Base-by-base conservation (phyloP, 2,888 invertebrate species). In the Deilephila elpenor region DNA sequence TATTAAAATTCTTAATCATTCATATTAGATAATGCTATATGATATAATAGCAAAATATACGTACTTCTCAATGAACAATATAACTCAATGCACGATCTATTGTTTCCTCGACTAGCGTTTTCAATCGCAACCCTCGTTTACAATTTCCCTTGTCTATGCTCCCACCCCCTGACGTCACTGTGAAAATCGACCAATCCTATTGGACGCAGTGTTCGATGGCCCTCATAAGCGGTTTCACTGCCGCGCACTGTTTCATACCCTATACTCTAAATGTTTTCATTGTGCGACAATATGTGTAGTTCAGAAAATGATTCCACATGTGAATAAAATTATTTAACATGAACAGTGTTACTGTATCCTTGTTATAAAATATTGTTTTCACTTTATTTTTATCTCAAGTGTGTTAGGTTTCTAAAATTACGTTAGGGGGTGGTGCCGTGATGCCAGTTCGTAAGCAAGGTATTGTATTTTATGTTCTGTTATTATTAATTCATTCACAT, bases 401-500 rank as follows among this genome's bases (percentile, higher is more conserved):
- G 86, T 86, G 82, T 86, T 90, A 91, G 86, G 89, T 90, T 90
- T 88, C 87, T 87, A 87, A 86, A 88, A 91, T 89, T 90, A 89
- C 89, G 89, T 90, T 89, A 89, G 91, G 92, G 93, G 94, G 93
- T 93, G 93, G 93, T 91, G 90, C 90, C 94, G 94, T 93, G 93
- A 96, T 96, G 96, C 96, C 96, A 91, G 96, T 96, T 92, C 96
- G 96, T 92, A 96, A 96, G 95, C 96, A 96, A 96, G 96, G 96
- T 96, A 93, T 95, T 93, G 92, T 80, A 79, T 80, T 72, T 79
- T 64, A 34, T 67, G 25, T 25, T 25, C 8, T 59, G 34, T 20
- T 44, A 37, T 25, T 37, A 59, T 19, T 14, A n/a, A 72, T 67
- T 29, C 17, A 72, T 34, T 72, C 37, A 59, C 20, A 20, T 4